phyloP scores from a whole-genome alignment of 2,888 invertebrate genomes.

The Uropetala carovei region DNA sequence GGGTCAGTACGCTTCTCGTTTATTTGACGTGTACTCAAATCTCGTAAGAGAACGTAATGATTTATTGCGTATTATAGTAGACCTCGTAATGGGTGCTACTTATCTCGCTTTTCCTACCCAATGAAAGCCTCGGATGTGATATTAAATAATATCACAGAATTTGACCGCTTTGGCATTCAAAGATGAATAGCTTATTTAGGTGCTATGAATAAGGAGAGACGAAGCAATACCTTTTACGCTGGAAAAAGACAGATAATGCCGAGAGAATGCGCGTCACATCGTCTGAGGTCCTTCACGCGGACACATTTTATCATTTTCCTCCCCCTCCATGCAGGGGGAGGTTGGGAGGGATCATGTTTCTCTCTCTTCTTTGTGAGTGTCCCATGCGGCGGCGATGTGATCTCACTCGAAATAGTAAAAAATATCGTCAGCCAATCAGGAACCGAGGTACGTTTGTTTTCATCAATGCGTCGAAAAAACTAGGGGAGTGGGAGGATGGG shows the following conservation, averaged over 20 bases:
- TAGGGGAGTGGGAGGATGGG: background rate
- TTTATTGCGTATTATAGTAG: too few species aligned
- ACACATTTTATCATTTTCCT: background rate
- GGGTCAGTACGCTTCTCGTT: too few species aligned
- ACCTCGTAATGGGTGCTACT: too few species aligned
- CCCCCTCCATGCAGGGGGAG: too few species aligned
- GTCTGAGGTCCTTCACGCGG: background rate
- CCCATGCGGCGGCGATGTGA: background rate
- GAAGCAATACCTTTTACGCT: background rate
- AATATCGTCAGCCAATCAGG: constrained; percentile 44
- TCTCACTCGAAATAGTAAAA: constrained; percentile 41
- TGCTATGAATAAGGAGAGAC: background rate
- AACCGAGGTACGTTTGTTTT: constrained; percentile 43
- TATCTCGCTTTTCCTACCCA: too few species aligned
- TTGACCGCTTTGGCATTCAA: too few species aligned
- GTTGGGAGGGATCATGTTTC: background rate
- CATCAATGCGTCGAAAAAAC: constrained; percentile 51
- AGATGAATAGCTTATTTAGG: too few species aligned
- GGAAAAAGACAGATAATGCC: background rate
- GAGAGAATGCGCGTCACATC: background rate
- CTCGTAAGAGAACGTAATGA: too few species aligned
- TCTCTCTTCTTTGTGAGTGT: background rate
- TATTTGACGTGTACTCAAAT: too few species aligned
- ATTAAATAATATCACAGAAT: too few species aligned
- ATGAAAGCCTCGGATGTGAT: too few species aligned